Evolutionary conservation across 2,113 vertebrate species (phyloP), one percentile per base, ranked within the genome.

Genomic region (Hyla sarda): DNA sequence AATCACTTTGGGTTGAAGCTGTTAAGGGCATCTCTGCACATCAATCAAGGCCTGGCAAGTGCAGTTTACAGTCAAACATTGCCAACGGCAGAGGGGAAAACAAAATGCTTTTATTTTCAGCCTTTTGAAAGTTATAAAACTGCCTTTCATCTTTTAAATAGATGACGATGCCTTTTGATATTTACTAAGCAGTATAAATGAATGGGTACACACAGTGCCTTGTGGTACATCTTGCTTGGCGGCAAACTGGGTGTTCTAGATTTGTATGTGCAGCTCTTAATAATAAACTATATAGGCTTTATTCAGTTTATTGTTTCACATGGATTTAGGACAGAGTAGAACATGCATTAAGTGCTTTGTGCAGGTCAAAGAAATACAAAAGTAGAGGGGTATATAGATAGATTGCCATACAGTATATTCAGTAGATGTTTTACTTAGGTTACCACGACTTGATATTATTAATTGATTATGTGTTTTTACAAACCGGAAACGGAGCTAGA

Each of bases 1-100:
- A 82, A 83, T 83, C 65, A 73, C 28, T 73, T 41, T 83, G 50
- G 47, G 50, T 73, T 73, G 82, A 73, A 83, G 82, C 65, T 83
- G 82, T 83, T 83, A 73, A 69, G 48, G 65, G 82, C 82, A 73
- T 73, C 82, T 83, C 67, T 56, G 82, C 30, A 69, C 65, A 83
- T 83, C 67, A 83, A 83, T 83, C 82, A 83, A 65, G 34, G 76
- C 41, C 71, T 60, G 78, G 78, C 56, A 81, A 62, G 78, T 69
- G 62, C 81, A 37, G 60, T 69, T 82, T 82, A 82, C 65, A 71
- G 81, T 82, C 81, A 82, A 71, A 71, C 81, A 82, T 67, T 69
- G 60, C 81, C 65, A 82, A 82, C 50, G 81, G 81, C 81, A 71
- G 37, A 71, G 47, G 62, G 62, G 10, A 41, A 67, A 50, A 69